These are phyloP conservation scores for Misgurnus mizolepis DNA, from an alignment of 2,113 vertebrate genomes.

Conservation along the genomic window DNA sequence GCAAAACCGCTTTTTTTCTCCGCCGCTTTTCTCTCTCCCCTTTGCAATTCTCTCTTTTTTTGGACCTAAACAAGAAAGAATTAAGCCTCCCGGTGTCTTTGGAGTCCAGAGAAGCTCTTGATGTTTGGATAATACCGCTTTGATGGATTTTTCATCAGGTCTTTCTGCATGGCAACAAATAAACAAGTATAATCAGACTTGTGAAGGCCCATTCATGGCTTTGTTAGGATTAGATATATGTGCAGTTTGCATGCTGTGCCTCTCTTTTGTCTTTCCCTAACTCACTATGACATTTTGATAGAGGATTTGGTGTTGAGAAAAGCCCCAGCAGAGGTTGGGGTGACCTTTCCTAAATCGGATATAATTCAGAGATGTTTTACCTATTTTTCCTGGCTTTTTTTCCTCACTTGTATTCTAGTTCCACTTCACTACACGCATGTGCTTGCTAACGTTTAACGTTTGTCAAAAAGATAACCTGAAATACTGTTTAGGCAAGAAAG, in stretches of 20 bases:
- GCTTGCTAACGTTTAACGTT: constrained; percentile 78
- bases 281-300: constrained; percentile 99
- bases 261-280: constrained; percentile 99
- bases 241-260: constrained; percentile 92
- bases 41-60: constrained; percentile 68
- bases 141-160: constrained; percentile 96
- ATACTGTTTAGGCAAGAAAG: constrained; percentile 28
- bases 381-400: constrained; percentile 52
- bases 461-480: constrained; percentile 56
- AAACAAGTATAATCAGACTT: constrained; percentile 99
- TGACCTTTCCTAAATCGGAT: constrained; percentile 96
- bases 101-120: constrained; percentile 84
- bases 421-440: constrained; percentile 38
- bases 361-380: constrained; percentile 81
- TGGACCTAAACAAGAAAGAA: constrained; percentile 86
- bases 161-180: constrained; percentile 99
- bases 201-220: constrained; percentile 96
- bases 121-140: constrained; percentile 93
- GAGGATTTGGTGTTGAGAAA: constrained; percentile 96
- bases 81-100: constrained; percentile 89
- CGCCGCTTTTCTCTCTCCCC: constrained; percentile 29
- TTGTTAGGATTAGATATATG: constrained; percentile 99
- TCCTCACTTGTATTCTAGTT: not conserved
- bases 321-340: constrained; percentile 90
- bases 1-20: constrained; percentile 74